A percentile compares a stretch with the other conserved stretches of the same genome.
phyloP scores from a whole-genome alignment of 2,113 vertebrate species.

The Morphnarchus princeps region DNA sequence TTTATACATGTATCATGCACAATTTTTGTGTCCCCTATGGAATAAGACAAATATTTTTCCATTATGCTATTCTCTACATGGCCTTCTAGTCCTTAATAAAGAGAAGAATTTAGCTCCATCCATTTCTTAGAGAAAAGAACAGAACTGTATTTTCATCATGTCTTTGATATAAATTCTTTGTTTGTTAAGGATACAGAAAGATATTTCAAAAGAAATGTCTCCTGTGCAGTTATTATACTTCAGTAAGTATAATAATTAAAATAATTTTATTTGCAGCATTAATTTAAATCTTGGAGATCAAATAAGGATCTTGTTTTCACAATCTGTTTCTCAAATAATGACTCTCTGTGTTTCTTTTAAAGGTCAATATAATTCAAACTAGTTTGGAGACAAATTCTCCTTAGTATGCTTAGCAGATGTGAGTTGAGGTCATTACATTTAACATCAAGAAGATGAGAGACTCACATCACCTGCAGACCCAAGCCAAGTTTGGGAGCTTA shows the following conservation, averaged over 20 bases:
- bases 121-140: not conserved
- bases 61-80: not conserved
- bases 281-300: not conserved
- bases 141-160: not conserved
- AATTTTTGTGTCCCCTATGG: not conserved
- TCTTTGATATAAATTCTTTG: not conserved
- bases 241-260: slow-evolving; percentile 28
- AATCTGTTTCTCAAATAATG: not conserved
- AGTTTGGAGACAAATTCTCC: not conserved
- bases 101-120: not conserved
- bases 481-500: not conserved
- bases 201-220: slow-evolving; percentile 1
- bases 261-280: slow-evolving; percentile 34
- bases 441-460: not conserved
- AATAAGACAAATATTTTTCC: not conserved
- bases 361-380: not conserved
- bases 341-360: not conserved
- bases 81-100: not conserved
- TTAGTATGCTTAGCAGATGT: not conserved
- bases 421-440: not conserved
- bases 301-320: not conserved
- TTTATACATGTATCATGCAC: not conserved
- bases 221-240: not conserved
- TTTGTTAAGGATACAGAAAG: not conserved
- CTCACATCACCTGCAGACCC: not conserved